Evolutionary conservation across 2,113 vertebrate species (phyloP).

Genomic region (Corythaeola cristata): DNA sequence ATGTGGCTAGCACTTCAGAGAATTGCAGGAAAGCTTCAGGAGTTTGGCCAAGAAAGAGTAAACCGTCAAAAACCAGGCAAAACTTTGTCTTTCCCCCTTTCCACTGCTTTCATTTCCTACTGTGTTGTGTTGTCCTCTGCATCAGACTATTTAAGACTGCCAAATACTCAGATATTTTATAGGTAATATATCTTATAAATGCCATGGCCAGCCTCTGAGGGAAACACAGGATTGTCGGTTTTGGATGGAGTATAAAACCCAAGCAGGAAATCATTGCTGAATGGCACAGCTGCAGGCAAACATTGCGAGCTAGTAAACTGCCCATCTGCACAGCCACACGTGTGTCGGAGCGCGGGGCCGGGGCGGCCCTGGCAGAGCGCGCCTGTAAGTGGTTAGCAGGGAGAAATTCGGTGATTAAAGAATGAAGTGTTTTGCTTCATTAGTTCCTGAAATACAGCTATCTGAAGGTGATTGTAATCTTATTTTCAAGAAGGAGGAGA

Average conservation of each 20-base stretch:
- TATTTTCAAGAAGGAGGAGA: not conserved
- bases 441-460: constrained; percentile 38
- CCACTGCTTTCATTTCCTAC: constrained; percentile 55
- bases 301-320: constrained; percentile 58
- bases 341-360: constrained; percentile 19
- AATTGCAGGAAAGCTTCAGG: constrained; percentile 25
- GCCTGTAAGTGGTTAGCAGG: constrained; percentile 32
- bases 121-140: constrained; percentile 53
- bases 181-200: constrained; percentile 71
- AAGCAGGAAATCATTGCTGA: constrained; percentile 66
- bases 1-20: constrained; percentile 51
- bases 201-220: constrained; percentile 58
- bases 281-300: constrained; percentile 67
- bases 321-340: constrained; percentile 63
- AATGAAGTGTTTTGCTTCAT: constrained; percentile 25
- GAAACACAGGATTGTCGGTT: constrained; percentile 66
- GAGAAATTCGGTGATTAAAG: constrained; percentile 29
- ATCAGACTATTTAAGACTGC: constrained; percentile 56
- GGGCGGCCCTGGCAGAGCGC: not conserved
- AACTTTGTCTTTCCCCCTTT: constrained; percentile 34
- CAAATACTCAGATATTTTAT: constrained; percentile 67
- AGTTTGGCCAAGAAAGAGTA: constrained; percentile 42
- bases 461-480: constrained; percentile 12
- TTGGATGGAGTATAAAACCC: constrained; percentile 61
- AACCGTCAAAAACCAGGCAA: constrained; percentile 16